phyloP scores from a whole-genome alignment of 2,113 vertebrate genomes.

The Barbus barbus region DNA sequence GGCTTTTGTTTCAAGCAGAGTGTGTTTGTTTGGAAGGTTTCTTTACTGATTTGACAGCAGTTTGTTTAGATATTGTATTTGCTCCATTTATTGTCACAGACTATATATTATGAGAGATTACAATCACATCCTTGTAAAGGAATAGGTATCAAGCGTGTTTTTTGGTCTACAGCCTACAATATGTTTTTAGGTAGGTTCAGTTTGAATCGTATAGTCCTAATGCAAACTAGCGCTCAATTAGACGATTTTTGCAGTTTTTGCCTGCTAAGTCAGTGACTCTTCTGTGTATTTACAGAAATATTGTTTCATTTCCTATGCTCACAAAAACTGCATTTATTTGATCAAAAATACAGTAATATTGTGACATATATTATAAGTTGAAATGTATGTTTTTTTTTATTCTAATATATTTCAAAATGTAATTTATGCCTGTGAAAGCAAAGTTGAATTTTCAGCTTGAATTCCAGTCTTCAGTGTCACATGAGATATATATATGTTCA shows the following conservation, averaged over 20 bases:
- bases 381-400: no score
- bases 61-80: constrained; percentile 7
- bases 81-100: not conserved
- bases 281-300: not conserved
- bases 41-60: constrained; percentile 45
- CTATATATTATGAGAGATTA: not conserved
- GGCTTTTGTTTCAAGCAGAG: constrained; percentile 60
- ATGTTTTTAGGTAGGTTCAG: not conserved
- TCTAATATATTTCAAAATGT: no score
- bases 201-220: not conserved
- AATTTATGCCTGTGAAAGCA: no score
- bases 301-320: not conserved
- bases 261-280: not conserved
- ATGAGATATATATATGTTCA: no score
- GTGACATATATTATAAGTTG: no score
- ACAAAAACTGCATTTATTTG: no score
- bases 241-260: not conserved
- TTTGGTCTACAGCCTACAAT: not conserved
- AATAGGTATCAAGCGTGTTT: not conserved
- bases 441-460: no score
- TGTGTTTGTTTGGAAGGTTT: constrained; percentile 49
- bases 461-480: no score
- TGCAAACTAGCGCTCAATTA: not conserved
- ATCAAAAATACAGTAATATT: no score
- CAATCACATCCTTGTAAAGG: not conserved